phyloP scores from a whole-genome alignment of 1,140 invertebrate species.

The Varroa destructor region DNA sequence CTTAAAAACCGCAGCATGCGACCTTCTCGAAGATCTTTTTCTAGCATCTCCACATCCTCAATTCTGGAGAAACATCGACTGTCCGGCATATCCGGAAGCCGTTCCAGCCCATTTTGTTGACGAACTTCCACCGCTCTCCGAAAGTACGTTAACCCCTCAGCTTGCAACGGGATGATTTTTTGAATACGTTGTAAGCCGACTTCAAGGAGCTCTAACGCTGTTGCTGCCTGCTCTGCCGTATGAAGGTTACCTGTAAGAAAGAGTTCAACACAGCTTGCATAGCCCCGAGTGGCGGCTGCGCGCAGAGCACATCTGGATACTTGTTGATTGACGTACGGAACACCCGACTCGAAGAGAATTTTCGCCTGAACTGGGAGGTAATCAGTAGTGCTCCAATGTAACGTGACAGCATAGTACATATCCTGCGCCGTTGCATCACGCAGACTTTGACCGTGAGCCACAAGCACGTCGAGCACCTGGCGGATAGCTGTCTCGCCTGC shows the following conservation, averaged over 20 bases:
- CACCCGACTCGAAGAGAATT: background rate
- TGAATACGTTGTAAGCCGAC: background rate
- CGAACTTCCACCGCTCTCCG: background rate
- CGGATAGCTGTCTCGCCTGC: no score
- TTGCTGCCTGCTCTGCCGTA: slow-evolving; percentile 14
- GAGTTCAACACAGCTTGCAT: background rate
- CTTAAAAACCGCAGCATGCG: background rate
- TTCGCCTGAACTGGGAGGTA: slow-evolving; percentile 9
- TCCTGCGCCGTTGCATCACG: no score
- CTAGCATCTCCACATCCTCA: background rate
- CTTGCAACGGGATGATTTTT: background rate
- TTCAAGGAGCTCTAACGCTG: slow-evolving; percentile 5
- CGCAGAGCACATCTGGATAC: background rate
- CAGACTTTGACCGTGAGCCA: no score
- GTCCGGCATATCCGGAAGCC: background rate
- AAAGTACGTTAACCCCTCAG: slow-evolving; percentile 1
- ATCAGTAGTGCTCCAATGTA: no score
- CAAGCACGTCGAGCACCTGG: no score
- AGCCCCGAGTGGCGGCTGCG: background rate
- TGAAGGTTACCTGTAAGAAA: slow-evolving; percentile 7
- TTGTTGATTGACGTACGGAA: background rate
- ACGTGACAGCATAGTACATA: no score
- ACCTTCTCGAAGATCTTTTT: background rate
- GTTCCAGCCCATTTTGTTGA: background rate
- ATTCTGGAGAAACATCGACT: background rate